A percentile compares a stretch with the other conserved stretches of the same genome.
These are phyloP conservation scores for Anarhynchus alexandrinus DNA, from an alignment of 2,113 vertebrate genomes.

Conservation along the genomic window DNA sequence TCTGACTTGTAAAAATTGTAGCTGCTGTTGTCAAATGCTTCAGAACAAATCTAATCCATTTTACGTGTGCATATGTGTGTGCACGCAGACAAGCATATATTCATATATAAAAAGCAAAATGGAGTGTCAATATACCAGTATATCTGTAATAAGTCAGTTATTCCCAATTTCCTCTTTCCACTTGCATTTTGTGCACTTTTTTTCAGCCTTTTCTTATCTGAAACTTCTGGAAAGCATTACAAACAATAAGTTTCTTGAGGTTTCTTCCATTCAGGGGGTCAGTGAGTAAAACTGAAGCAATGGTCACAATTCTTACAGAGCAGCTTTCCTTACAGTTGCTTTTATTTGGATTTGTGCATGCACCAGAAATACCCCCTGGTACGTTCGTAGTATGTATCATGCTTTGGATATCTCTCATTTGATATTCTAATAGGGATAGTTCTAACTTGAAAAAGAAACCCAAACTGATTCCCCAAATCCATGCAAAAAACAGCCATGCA, in stretches of 20 bases:
- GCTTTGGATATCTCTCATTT: neutral
- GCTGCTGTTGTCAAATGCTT: neutral
- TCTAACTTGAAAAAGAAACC: neutral
- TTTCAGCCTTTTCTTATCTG: neutral
- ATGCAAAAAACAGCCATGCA: neutral
- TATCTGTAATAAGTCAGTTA: neutral
- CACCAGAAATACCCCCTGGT: neutral
- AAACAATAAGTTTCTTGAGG: neutral
- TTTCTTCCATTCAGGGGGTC: neutral
- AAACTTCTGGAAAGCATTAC: neutral
- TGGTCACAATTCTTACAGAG: neutral
- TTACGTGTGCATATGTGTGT: neutral
- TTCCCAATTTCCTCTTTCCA: neutral
- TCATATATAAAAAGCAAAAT: neutral
- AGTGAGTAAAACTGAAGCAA: neutral
- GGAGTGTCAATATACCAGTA: neutral
- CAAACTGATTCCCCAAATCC: neutral
- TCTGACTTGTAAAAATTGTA: neutral
- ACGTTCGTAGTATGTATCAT: fast-evolving
- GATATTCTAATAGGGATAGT: neutral
- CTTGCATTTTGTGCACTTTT: neutral
- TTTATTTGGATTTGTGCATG: neutral
- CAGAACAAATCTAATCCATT: neutral
- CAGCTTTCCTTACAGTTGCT: neutral
- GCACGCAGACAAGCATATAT: neutral